Evolutionary conservation across 2,888 invertebrate genomes (phyloP).

Genomic region (Sthenelais limicola): DNA sequence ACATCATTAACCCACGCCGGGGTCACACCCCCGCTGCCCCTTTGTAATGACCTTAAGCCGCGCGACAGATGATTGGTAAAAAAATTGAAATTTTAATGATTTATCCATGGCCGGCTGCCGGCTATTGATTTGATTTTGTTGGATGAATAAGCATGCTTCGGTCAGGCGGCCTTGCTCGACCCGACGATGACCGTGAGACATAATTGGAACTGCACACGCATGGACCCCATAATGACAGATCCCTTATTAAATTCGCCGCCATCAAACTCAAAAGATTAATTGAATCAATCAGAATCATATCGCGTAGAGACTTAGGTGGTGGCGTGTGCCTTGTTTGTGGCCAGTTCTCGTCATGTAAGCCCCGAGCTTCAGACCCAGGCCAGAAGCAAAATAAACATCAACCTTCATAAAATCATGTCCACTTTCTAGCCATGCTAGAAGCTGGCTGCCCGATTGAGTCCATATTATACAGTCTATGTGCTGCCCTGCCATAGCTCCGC

Average conservation of each 20-base stretch:
- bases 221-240: constrained; percentile 28
- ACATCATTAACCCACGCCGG: constrained; percentile 13
- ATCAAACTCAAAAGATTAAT: constrained; percentile 40
- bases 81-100: constrained; percentile 33
- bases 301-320: neutral
- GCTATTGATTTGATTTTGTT: constrained; percentile 8
- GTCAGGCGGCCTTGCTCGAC: no score
- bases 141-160: neutral
- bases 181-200: neutral
- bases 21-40: constrained; percentile 16
- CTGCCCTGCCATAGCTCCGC: no score
- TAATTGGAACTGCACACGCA: constrained; percentile 29
- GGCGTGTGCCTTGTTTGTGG: no score
- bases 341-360: no score
- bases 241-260: constrained; percentile 38
- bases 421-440: no score
- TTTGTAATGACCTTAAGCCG: no score
- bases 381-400: no score
- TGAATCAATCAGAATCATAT: constrained; percentile 39
- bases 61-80: neutral
- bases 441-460: no score
- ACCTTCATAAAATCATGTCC: no score
- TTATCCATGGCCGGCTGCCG: neutral
- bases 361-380: no score
- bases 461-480: no score